These are phyloP conservation scores for Labroides dimidiatus DNA, from an alignment of 2,797 vertebrate species.

Conservation along the genomic window DNA sequence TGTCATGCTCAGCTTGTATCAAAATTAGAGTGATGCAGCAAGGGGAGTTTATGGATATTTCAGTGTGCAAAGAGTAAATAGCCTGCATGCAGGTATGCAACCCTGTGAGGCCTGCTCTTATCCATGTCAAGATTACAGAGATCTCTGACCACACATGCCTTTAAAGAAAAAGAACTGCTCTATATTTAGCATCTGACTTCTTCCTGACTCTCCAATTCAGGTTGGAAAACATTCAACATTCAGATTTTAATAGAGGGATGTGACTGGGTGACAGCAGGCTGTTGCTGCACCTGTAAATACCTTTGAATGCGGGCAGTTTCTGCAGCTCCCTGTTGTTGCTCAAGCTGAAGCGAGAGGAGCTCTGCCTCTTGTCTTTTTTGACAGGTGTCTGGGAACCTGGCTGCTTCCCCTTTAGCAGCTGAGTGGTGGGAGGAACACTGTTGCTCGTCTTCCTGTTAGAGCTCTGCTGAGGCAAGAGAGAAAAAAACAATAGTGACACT, in stretches of 20 bases:
- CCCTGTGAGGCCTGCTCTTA: conserved; percentile 24
- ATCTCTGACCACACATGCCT: conserved; percentile 4
- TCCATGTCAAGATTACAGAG: conserved; percentile 26
- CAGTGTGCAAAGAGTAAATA: conserved; percentile 23
- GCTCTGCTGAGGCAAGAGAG: conserved; percentile 78
- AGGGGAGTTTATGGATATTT: conserved; percentile 25
- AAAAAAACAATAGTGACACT: conserved; percentile 28
- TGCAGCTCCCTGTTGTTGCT: conserved; percentile 97
- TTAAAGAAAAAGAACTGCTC: neutral
- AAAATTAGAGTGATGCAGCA: conserved; percentile 54
- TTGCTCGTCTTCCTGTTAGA: conserved; percentile 91
- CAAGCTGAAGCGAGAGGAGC: conserved; percentile 92
- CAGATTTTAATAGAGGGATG: neutral
- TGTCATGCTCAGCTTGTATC: conserved; percentile 53
- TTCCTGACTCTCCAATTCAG: neutral
- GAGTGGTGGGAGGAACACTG: conserved; percentile 86
- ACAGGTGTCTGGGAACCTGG: conserved; percentile 86
- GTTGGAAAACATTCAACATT: conserved; percentile 4
- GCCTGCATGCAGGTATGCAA: neutral
- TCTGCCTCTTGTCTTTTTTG: conserved; percentile 97
- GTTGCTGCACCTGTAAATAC: conserved; percentile 49
- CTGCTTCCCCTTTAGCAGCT: conserved; percentile 94
- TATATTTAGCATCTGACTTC: neutral
- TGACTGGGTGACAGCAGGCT: conserved; percentile 22
- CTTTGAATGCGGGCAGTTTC: conserved; percentile 96